These are phyloP conservation scores for Piprites chloris DNA, from an alignment of 2,113 vertebrate species.

Conservation along the genomic window DNA sequence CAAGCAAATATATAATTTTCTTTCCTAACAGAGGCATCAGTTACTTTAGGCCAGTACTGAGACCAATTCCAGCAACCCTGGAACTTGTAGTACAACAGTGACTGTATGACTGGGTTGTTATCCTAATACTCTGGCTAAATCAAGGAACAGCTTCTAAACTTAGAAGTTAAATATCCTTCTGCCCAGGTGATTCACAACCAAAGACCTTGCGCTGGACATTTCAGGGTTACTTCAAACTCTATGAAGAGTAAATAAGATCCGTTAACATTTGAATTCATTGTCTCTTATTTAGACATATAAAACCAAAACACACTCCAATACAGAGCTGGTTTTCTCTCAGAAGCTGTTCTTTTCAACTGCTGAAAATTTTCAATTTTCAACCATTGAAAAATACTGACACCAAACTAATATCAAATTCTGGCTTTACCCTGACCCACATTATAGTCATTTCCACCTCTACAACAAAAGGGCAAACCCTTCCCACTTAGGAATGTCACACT, in stretches of 20 bases:
- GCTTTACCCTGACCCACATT: neutral
- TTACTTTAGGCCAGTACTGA: neutral
- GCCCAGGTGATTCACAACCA: neutral
- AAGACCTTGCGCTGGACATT: neutral
- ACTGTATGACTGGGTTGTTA: neutral
- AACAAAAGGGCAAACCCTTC: neutral
- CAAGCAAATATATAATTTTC: neutral
- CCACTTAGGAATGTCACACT: neutral
- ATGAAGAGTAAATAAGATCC: neutral
- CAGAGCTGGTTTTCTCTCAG: neutral
- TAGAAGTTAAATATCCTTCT: neutral
- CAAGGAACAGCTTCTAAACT: neutral
- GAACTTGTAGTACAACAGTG: neutral
- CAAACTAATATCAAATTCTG: neutral
- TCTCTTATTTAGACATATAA: neutral
- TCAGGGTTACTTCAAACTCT: neutral
- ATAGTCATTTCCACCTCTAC: neutral
- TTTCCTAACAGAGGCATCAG: neutral
- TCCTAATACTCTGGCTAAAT: neutral
- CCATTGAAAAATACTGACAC: neutral
- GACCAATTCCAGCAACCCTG: neutral
- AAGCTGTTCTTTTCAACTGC: neutral
- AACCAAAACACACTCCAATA: neutral
- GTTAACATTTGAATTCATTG: neutral
- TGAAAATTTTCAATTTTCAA: no score